A percentile compares a stretch with the other conserved stretches of the same genome.
These are phyloP conservation scores for Anaspis maculata DNA, from an alignment of 2,888 invertebrate species.

Conservation along the genomic window DNA sequence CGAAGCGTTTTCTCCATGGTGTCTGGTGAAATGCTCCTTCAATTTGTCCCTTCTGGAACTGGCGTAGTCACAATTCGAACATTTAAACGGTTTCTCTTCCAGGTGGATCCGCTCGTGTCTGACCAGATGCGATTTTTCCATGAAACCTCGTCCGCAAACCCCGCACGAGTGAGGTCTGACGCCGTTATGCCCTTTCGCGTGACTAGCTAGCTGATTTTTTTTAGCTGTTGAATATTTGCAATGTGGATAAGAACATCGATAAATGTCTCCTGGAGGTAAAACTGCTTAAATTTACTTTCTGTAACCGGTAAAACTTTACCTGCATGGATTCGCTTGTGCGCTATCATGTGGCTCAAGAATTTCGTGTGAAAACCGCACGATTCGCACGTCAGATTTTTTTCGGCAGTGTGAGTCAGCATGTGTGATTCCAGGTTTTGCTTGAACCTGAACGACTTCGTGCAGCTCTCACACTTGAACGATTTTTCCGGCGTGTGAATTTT, in stretches of 20 bases:
- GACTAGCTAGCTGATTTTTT: constrained; percentile 55
- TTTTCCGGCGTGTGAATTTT: constrained; percentile 51
- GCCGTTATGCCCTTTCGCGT: constrained; percentile 54
- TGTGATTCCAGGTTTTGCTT: constrained; percentile 53
- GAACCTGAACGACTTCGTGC: constrained; percentile 50
- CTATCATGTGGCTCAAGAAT: constrained; percentile 55
- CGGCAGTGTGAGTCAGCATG: constrained; percentile 46
- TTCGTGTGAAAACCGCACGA: constrained; percentile 61
- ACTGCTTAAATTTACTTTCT: constrained; percentile 8
- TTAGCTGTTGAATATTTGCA: constrained; percentile 58
- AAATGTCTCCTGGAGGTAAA: constrained; percentile 46
- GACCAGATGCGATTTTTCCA: constrained; percentile 58
- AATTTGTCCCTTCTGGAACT: constrained; percentile 57
- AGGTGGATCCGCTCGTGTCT: constrained; percentile 59
- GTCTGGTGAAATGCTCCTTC: constrained; percentile 49
- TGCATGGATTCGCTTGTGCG: constrained; percentile 57
- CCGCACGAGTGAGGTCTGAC: constrained; percentile 45
- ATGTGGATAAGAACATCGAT: constrained; percentile 51
- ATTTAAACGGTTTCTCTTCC: constrained; percentile 55
- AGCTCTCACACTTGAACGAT: constrained; percentile 50
- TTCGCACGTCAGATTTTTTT: constrained; percentile 54
- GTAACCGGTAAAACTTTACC: too few species aligned
- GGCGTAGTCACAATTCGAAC: constrained; percentile 56
- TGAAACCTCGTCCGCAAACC: constrained; percentile 54
- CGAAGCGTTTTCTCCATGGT: constrained; percentile 46